A percentile compares a stretch with the other conserved stretches of the same genome.
phyloP scores from a whole-genome alignment of 2,113 vertebrate species.

The Pterocles gutturalis region DNA sequence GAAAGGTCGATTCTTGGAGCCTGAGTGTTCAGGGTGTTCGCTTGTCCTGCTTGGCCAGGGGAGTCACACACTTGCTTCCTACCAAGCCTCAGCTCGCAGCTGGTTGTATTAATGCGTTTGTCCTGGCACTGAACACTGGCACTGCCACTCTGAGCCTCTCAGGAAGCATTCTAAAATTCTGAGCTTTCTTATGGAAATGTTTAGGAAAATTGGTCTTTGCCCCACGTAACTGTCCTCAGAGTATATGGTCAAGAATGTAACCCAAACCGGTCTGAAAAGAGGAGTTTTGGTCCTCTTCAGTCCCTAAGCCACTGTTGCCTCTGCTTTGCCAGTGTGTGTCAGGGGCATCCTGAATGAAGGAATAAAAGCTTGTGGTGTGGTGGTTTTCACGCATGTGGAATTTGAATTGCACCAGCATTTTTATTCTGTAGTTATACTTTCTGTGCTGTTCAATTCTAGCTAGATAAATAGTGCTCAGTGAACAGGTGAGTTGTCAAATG shows the following conservation, averaged over 20 bases:
- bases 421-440: background rate
- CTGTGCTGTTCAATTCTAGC: background rate
- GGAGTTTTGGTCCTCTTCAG: background rate
- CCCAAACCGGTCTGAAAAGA: background rate
- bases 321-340: background rate
- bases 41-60: background rate
- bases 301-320: background rate
- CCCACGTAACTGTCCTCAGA: background rate
- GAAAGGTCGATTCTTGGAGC: background rate
- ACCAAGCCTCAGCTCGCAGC: background rate
- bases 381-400: background rate
- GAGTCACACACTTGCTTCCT: rapidly evolving
- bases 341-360: background rate
- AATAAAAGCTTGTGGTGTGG: background rate
- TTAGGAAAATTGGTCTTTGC: background rate
- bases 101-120: background rate
- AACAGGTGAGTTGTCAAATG: background rate
- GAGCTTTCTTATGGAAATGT: background rate
- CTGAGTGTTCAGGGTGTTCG: rapidly evolving
- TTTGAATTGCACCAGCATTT: background rate
- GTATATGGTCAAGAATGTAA: background rate
- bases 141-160: background rate
- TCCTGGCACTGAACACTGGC: background rate
- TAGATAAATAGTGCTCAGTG: background rate
- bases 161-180: background rate